Percentiles rank a stretch among this genome's conserved stretches.
These are phyloP conservation scores for Pachymerium ferrugineum DNA, from an alignment of 2,888 invertebrate genomes.

Conservation along the genomic window DNA sequence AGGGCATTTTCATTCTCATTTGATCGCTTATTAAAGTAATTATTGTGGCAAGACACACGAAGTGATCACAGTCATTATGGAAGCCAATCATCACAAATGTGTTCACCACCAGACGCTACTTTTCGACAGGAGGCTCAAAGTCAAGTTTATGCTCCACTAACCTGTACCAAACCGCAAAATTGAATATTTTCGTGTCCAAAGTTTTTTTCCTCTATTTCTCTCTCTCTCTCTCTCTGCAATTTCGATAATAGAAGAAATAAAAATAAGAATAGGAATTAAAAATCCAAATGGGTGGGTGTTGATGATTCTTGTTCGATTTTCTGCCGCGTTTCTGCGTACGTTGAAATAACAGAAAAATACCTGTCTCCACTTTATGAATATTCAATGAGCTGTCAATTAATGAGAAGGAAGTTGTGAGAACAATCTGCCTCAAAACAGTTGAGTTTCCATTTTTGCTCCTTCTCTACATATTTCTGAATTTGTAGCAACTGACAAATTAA, in stretches of 20 bases:
- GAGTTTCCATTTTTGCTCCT: neutral
- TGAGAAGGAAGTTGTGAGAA: neutral
- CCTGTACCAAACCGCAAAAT: neutral
- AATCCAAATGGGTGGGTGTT: neutral
- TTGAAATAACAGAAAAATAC: slow-evolving; percentile 13
- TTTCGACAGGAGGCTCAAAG: neutral
- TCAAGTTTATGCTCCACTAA: neutral
- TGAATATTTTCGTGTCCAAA: neutral
- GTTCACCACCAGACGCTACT: neutral
- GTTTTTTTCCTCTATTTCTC: neutral
- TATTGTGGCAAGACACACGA: neutral
- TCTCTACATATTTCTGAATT: too few species aligned
- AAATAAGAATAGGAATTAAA: too few species aligned
- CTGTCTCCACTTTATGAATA: slow-evolving; percentile 1
- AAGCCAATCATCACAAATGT: neutral
- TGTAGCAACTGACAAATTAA: neutral
- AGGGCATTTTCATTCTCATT: slow-evolving; percentile 11
- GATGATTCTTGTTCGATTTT: neutral
- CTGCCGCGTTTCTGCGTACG: neutral
- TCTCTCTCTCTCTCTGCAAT: neutral
- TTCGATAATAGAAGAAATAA: too few species aligned
- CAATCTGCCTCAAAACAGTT: neutral
- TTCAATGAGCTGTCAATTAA: slow-evolving; percentile 2
- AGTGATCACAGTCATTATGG: neutral
- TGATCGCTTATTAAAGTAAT: neutral